Percentiles rank a stretch among this genome's conserved stretches.
These are phyloP conservation scores for Chaenodraco wilsoni DNA, from an alignment of 2,797 vertebrate species.

Conservation along the genomic window DNA sequence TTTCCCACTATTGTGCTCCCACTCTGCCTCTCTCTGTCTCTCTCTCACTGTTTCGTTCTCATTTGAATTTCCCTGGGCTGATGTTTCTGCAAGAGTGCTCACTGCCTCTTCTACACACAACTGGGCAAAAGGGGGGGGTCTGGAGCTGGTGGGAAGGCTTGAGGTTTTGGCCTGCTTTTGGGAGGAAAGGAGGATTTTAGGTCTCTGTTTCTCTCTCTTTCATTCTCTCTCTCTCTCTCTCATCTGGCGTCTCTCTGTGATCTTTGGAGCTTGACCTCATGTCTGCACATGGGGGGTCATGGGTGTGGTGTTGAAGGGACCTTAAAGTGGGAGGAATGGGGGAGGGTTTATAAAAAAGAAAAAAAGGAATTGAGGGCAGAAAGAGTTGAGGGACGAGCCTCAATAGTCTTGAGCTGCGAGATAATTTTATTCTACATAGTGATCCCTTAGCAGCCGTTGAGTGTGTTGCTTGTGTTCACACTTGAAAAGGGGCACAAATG, in stretches of 20 bases:
- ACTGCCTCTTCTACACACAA: conserved; percentile 80
- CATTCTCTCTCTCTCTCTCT: conserved; percentile 40
- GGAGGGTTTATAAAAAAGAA: conserved; percentile 45
- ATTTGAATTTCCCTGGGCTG: conserved; percentile 96
- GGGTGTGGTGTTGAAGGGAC: conserved; percentile 73
- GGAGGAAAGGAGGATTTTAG: conserved; percentile 75
- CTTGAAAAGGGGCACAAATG: not conserved
- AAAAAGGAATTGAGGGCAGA: conserved; percentile 62
- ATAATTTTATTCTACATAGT: conserved; percentile 37
- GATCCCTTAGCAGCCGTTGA: conserved; percentile 31
- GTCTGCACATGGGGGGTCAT: conserved; percentile 83
- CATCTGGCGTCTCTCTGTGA: conserved; percentile 84
- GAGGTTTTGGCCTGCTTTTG: conserved; percentile 76
- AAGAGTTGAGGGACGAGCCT: conserved; percentile 69
- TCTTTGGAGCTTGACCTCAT: conserved; percentile 87
- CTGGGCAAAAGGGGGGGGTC: conserved; percentile 66
- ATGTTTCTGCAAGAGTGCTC: conserved; percentile 98
- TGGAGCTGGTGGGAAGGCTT: conserved; percentile 74
- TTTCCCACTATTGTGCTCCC: conserved; percentile 86
- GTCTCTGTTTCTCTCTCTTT: conserved; percentile 58
- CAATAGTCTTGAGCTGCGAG: conserved; percentile 57
- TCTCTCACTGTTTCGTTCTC: conserved; percentile 80
- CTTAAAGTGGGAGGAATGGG: conserved; percentile 62
- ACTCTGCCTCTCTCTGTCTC: conserved; percentile 57
- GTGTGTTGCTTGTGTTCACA: conserved; percentile 9